Conservation (phyloP, 2,113 vertebrate species). For the Hylia prasina region DNA sequence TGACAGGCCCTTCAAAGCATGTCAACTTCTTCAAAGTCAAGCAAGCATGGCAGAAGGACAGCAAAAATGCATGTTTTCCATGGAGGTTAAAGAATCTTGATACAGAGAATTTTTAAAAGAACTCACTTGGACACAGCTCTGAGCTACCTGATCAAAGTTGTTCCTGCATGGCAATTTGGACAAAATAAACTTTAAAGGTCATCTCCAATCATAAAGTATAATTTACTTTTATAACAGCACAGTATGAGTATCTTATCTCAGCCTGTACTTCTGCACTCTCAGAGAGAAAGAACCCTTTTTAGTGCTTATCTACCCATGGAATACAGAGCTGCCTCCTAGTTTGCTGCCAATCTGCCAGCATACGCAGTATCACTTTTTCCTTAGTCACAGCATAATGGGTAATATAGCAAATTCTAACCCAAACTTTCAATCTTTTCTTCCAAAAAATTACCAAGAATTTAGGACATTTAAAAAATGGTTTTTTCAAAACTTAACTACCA, state of each 20-base stretch:
- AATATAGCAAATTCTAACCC: neutral
- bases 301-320: neutral
- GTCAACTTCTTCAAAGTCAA: neutral
- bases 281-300: neutral
- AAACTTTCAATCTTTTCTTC: neutral
- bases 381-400: neutral
- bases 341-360: neutral
- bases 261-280: neutral
- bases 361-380: neutral
- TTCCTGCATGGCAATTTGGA: neutral
- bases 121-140: neutral
- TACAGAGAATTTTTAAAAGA: neutral
- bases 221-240: neutral
- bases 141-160: neutral
- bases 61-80: neutral
- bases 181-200: neutral
- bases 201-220: neutral
- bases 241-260: neutral
- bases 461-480: too few species aligned
- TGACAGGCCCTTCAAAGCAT: neutral
- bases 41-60: neutral
- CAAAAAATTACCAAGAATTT: neutral
- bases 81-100: neutral
- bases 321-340: neutral
- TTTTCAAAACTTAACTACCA: neutral